These are phyloP conservation scores for Scaptomyza montana DNA, from an alignment of 1,140 invertebrate species.

Conservation along the genomic window DNA sequence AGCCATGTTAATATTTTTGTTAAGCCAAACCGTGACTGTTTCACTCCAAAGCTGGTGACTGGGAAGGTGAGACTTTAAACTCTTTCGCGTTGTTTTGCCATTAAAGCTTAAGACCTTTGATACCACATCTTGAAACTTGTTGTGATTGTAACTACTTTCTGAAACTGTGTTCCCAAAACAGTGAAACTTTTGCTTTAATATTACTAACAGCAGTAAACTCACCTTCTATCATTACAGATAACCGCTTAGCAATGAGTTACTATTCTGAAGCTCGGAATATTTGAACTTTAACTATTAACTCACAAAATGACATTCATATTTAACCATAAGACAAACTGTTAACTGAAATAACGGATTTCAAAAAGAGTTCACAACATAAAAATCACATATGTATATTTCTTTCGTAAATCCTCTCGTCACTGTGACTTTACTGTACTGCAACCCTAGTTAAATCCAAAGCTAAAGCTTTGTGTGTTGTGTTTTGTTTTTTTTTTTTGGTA, in stretches of 20 bases:
- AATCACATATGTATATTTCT: too few relatives aligned
- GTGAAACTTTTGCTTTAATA: too few relatives aligned
- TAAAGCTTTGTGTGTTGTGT: slow-evolving; percentile 22
- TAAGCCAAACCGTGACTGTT: slow-evolving; percentile 25
- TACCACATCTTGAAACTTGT: too few relatives aligned
- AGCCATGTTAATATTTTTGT: slow-evolving; percentile 4
- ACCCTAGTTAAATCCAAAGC: slow-evolving; percentile 49
- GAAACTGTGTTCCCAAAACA: too few relatives aligned
- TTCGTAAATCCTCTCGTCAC: neutral
- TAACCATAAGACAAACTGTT: neutral
- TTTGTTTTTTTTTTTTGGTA: slow-evolving; percentile 13
- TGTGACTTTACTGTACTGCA: slow-evolving; percentile 15
- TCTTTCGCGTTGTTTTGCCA: too few relatives aligned
- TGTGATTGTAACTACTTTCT: too few relatives aligned
- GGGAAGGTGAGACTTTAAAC: neutral
- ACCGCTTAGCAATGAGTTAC: too few relatives aligned
- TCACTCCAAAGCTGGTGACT: neutral
- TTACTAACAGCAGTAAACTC: too few relatives aligned
- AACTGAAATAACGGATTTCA: neutral
- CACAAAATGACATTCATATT: neutral
- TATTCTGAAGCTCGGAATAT: too few relatives aligned
- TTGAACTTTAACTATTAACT: neutral
- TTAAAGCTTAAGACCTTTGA: too few relatives aligned
- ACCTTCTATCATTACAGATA: too few relatives aligned
- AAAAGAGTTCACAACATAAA: neutral